phyloP scores from a whole-genome alignment of 2,888 invertebrate species.

The Hesperia comma region DNA sequence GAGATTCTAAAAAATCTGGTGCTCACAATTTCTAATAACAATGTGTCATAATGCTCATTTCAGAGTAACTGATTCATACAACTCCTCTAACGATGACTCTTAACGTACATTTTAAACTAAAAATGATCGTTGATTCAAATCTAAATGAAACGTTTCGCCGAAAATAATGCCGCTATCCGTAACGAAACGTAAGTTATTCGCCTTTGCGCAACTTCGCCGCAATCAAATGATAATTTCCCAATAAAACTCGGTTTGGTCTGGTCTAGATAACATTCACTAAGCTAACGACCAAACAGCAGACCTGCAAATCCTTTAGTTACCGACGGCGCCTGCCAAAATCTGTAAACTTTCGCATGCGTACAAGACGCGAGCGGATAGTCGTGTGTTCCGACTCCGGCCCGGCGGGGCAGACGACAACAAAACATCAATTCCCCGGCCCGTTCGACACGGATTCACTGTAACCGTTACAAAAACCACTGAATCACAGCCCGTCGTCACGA shows the following conservation, averaged over 20 bases:
- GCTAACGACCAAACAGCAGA: constrained; percentile 8
- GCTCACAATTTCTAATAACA: too few relatives aligned
- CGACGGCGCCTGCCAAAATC: constrained; percentile 27
- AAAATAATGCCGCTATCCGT: not conserved
- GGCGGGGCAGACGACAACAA: not conserved
- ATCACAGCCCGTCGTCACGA: not conserved
- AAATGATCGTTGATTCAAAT: constrained; percentile 9
- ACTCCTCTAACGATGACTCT: too few relatives aligned
- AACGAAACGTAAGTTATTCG: not conserved
- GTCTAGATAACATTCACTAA: not conserved
- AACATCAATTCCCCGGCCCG: not conserved
- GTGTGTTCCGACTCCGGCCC: not conserved
- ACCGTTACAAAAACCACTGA: constrained; percentile 15
- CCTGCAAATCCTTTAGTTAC: constrained; percentile 7
- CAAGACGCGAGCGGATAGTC: not conserved
- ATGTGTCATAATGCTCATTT: too few relatives aligned
- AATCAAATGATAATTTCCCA: constrained; percentile 13
- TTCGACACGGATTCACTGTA: not conserved
- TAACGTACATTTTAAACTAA: constrained; percentile 2
- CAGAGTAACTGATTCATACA: too few relatives aligned
- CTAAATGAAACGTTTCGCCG: constrained; percentile 5
- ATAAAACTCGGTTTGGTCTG: not conserved
- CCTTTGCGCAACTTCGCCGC: constrained; percentile 18
- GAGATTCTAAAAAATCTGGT: too few relatives aligned
- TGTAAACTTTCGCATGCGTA: constrained; percentile 34